A percentile compares a stretch with the other conserved stretches of the same genome.
Evolutionary conservation across 2,797 vertebrate species (phyloP).

Genomic region (Thunnus albacares): DNA sequence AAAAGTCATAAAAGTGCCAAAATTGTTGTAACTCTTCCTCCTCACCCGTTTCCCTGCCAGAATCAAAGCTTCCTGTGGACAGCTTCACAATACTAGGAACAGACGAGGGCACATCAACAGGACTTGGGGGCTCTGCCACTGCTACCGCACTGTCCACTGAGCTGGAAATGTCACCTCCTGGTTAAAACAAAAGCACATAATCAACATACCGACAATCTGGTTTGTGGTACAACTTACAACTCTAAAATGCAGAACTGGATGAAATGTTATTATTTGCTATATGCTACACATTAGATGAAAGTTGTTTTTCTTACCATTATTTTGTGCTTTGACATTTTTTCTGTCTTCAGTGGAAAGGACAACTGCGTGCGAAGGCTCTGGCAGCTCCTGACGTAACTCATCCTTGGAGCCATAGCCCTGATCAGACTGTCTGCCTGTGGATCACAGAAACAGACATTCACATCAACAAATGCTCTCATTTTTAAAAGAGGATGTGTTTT

Average conservation of each 20-base stretch:
- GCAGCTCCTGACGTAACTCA: slow-evolving; percentile 88
- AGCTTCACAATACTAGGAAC: slow-evolving; percentile 94
- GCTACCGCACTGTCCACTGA: slow-evolving; percentile 83
- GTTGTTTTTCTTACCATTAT: slow-evolving; percentile 76
- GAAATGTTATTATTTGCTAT: neutral
- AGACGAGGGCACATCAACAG: slow-evolving; percentile 75
- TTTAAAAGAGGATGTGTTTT: neutral
- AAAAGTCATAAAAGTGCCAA: neutral
- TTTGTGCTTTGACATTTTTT: slow-evolving; percentile 74
- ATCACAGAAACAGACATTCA: slow-evolving; percentile 12
- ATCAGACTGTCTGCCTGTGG: slow-evolving; percentile 90
- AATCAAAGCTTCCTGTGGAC: slow-evolving; percentile 90
- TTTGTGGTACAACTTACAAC: neutral
- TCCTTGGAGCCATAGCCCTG: slow-evolving; percentile 95
- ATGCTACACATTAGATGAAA: neutral
- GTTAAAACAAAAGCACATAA: neutral
- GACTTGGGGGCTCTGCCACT: slow-evolving; percentile 77
- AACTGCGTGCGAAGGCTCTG: slow-evolving; percentile 68
- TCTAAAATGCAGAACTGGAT: neutral
- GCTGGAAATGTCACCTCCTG: slow-evolving; percentile 76
- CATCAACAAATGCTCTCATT: neutral
- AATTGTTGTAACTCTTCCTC: slow-evolving; percentile 65
- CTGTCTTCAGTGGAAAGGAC: slow-evolving; percentile 67
- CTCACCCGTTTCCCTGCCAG: slow-evolving; percentile 77
- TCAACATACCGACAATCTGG: neutral